A percentile compares a stretch with the other conserved stretches of the same genome.
These are phyloP conservation scores for Mus caroli DNA, from an alignment of 2,797 vertebrate species.

Conservation along the genomic window DNA sequence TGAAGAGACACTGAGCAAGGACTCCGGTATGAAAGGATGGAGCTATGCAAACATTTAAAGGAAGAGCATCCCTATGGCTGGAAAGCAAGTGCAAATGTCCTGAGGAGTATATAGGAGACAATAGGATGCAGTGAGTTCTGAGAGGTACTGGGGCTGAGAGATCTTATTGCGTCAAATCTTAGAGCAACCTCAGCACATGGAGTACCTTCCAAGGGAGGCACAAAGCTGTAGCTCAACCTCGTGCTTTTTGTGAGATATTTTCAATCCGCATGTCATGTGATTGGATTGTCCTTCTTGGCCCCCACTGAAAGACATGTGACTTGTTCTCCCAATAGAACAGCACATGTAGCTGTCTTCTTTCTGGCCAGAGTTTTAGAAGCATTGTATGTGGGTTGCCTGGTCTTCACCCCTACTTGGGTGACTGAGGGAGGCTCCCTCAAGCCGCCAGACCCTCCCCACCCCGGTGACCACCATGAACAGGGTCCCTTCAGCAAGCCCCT, in stretches of 20 bases:
- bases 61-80: neutral
- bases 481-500: neutral
- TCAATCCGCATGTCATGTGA: accelerated
- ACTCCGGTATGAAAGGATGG: neutral
- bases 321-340: neutral
- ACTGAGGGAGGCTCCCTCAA: no score
- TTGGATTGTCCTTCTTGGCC: neutral
- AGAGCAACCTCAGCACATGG: neutral
- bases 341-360: neutral
- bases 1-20: neutral
- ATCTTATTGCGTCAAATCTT: accelerated
- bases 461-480: neutral
- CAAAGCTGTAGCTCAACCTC: neutral
- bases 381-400: neutral
- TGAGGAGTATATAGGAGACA: neutral
- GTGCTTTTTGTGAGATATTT: neutral
- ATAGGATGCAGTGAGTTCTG: neutral
- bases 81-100: neutral
- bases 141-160: neutral
- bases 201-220: neutral
- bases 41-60: neutral
- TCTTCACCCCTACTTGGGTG: neutral
- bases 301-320: neutral
- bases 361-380: neutral
- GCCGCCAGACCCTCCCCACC: neutral